phyloP scores from a whole-genome alignment of 2,113 vertebrate species.

The Phrynocephalus versicolor region DNA sequence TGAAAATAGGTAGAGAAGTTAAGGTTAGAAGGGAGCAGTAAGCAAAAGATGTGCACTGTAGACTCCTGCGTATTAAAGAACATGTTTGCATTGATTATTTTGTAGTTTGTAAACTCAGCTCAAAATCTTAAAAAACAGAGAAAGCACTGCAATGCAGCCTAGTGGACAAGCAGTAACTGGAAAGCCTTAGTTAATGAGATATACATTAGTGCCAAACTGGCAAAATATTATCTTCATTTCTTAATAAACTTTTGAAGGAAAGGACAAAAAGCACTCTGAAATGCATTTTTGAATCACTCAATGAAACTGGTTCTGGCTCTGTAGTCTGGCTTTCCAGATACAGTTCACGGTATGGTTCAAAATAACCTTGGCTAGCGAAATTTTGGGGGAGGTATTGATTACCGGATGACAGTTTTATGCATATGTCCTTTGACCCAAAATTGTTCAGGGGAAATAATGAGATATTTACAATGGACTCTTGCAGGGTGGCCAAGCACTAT shows the following conservation, averaged over 20 bases:
- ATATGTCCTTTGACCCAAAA: not conserved
- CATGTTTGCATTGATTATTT: too few species aligned
- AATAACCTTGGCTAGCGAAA: not conserved
- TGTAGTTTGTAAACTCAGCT: not conserved
- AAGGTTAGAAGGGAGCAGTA: too few species aligned
- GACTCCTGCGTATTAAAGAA: too few species aligned
- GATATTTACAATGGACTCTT: not conserved
- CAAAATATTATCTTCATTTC: constrained; percentile 24
- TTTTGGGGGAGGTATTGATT: not conserved
- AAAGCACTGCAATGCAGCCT: not conserved
- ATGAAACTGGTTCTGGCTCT: constrained; percentile 4
- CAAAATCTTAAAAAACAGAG: not conserved
- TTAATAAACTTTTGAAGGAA: constrained; percentile 7
- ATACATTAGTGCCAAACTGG: constrained; percentile 18
- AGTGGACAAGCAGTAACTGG: not conserved
- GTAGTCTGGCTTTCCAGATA: not conserved
- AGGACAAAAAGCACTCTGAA: constrained; percentile 2
- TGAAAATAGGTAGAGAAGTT: too few species aligned
- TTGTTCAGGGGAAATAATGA: not conserved
- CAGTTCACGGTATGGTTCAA: not conserved
- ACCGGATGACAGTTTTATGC: not conserved
- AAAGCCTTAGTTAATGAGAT: constrained; percentile 28
- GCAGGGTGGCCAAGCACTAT: not conserved
- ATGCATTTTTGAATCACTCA: constrained; percentile 3
- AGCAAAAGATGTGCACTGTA: too few species aligned